A percentile compares a stretch with the other conserved stretches of the same genome.
phyloP scores from a whole-genome alignment of 2,113 vertebrate genomes.

The Nibea coibor region DNA sequence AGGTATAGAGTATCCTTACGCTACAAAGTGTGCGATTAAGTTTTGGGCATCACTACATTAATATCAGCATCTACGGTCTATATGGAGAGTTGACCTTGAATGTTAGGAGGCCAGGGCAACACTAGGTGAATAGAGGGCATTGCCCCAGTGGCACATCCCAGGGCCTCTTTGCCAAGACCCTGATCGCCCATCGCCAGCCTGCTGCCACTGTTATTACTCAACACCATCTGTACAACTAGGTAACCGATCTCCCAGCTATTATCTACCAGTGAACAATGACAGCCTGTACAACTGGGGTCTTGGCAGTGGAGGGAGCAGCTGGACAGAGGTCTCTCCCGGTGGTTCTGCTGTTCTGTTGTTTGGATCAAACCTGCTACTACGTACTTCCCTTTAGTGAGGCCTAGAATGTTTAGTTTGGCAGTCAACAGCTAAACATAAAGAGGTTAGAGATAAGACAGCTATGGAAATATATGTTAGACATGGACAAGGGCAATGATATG shows the following conservation, averaged over 20 bases:
- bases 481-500: slow-evolving; percentile 1
- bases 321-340: slow-evolving; percentile 43
- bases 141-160: slow-evolving; percentile 37
- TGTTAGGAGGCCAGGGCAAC: slow-evolving; percentile 23
- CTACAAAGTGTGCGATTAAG: background rate
- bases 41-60: background rate
- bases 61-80: background rate
- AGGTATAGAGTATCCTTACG: background rate
- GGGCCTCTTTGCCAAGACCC: slow-evolving; percentile 50
- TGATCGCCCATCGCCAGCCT: slow-evolving; percentile 48
- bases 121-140: slow-evolving; percentile 46
- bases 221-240: slow-evolving; percentile 70
- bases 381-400: background rate
- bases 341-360: slow-evolving; percentile 16
- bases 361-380: slow-evolving; percentile 18
- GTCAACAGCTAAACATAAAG: background rate
- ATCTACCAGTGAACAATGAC: slow-evolving; percentile 59
- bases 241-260: slow-evolving; percentile 73
- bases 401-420: background rate
- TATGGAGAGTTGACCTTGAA: slow-evolving; percentile 14
- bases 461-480: slow-evolving; percentile 5
- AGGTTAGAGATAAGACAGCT: background rate
- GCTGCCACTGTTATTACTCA: slow-evolving; percentile 66
- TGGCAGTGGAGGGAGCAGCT: slow-evolving; percentile 45
- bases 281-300: slow-evolving; percentile 53